These are phyloP conservation scores for Pantherophis guttatus DNA, from an alignment of 2,113 vertebrate species.

Conservation along the genomic window DNA sequence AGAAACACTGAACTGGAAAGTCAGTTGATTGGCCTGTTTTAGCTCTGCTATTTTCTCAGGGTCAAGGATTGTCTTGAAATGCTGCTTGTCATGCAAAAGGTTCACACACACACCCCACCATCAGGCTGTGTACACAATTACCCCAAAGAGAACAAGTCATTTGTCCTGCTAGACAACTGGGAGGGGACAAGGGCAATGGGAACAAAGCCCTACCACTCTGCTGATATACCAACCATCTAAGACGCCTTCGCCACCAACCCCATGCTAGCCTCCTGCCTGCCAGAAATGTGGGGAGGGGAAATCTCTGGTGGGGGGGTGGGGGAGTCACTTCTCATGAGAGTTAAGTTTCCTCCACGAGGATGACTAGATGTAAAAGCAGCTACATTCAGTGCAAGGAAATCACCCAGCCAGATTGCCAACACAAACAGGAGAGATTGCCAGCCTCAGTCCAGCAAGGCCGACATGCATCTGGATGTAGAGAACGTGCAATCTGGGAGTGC, in stretches of 20 bases:
- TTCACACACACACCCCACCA: background rate
- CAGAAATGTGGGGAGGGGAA: background rate
- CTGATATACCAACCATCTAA: background rate
- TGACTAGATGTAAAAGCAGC: constrained; percentile 40
- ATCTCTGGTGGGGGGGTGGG: background rate
- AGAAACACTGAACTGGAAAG: background rate
- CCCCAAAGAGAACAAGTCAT: constrained; percentile 9
- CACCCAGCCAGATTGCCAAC: constrained; percentile 27
- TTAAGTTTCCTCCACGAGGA: constrained; percentile 34
- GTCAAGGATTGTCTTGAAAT: constrained; percentile 38
- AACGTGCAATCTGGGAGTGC: background rate
- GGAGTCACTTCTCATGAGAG: constrained; percentile 34
- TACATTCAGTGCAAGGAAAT: constrained; percentile 54
- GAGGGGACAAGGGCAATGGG: rapidly evolving
- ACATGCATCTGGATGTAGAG: background rate
- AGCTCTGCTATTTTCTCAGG: rapidly evolving
- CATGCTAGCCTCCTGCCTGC: background rate
- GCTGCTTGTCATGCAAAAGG: background rate
- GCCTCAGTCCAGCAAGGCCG: constrained; percentile 45
- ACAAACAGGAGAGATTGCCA: constrained; percentile 33
- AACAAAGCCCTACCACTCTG: background rate
- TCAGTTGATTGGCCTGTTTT: background rate
- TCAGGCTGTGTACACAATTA: background rate
- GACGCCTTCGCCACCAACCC: background rate
- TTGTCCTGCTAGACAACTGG: background rate